phyloP scores from a whole-genome alignment of 2,888 invertebrate genomes.

The Lasiommata megera region DNA sequence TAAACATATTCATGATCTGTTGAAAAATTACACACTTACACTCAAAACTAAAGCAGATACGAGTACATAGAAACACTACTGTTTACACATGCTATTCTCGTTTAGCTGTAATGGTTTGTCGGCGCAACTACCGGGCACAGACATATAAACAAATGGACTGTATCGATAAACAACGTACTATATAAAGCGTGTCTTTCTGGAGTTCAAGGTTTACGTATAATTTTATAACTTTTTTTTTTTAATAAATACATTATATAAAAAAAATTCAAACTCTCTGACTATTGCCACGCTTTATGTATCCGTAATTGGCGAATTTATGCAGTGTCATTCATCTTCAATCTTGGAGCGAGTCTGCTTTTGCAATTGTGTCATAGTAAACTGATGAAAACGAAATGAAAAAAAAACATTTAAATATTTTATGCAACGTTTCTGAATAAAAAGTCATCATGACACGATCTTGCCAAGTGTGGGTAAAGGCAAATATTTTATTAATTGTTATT shows the following conservation, averaged over 20 bases:
- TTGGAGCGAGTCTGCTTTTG: too few species aligned
- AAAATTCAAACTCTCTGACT: background rate
- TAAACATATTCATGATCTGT: background rate
- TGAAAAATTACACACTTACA: background rate
- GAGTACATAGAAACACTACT: background rate
- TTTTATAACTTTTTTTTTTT: background rate
- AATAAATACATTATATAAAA: background rate
- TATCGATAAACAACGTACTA: background rate
- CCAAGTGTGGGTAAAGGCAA: too few species aligned
- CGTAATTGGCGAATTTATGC: too few species aligned
- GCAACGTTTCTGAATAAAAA: too few species aligned
- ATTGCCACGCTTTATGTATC: too few species aligned
- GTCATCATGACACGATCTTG: too few species aligned
- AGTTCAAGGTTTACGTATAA: background rate
- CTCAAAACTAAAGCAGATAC: background rate
- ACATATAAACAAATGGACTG: background rate
- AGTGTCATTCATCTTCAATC: too few species aligned
- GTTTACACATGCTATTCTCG: conserved; percentile 9
- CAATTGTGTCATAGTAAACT: too few species aligned
- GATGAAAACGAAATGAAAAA: too few species aligned
- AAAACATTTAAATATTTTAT: too few species aligned
- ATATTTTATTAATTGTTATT: too few species aligned
- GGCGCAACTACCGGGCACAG: background rate
- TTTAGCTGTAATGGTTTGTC: conserved; percentile 9
- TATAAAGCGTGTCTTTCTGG: background rate